Evolutionary conservation across 2,797 vertebrate species (phyloP), one percentile per base, ranked within the genome.

Genomic region (Hydrophis major): DNA sequence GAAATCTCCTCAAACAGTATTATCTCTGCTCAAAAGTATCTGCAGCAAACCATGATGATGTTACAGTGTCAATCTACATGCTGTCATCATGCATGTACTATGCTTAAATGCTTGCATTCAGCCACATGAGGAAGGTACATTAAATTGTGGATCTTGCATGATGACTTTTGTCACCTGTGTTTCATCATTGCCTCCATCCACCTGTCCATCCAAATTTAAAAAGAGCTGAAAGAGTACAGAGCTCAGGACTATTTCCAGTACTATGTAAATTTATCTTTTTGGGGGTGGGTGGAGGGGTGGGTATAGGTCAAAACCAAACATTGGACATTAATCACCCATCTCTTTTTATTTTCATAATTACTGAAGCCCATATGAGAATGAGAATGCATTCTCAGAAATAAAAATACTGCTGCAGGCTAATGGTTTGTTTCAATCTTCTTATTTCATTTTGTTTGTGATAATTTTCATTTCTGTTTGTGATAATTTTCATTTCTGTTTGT

Each of bases 201-300:
- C 74, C 32, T 78, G 32, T 78, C 32, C 32, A 78, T 78, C 18
- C 18, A 78, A 78, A 18, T 78, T 78, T 42, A 78, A 42, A 42
- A 78, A 78, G 32, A 22, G 74, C 3, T 47, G 74, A 83, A 83
- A 83, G 37, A 83, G 74, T 47, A 47, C 20, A 83, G 18, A 83
- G 74, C 10, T 47, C 20, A 83, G 74, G 74, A 25, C 37, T 22
- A 83, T 83, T 83, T 25, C 37, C 20, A 83, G 37, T 47, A 83
- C 74, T 47, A 25, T 83, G 37, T 11, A 83, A 83, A 22, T 47
- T 22, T 47, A 83, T 22, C 37, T 42, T 22, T 18, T 1, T 7
- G 22, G 27, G 3, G 59, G 22, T 1, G 50, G 1, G 1, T 50
- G 50, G 10, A 0, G 60, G 50, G 10, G 1, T 25, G 0, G 61